Evolutionary conservation across 2,113 vertebrate genomes (phyloP).

Genomic region (Oxygymnocypris stewartii): DNA sequence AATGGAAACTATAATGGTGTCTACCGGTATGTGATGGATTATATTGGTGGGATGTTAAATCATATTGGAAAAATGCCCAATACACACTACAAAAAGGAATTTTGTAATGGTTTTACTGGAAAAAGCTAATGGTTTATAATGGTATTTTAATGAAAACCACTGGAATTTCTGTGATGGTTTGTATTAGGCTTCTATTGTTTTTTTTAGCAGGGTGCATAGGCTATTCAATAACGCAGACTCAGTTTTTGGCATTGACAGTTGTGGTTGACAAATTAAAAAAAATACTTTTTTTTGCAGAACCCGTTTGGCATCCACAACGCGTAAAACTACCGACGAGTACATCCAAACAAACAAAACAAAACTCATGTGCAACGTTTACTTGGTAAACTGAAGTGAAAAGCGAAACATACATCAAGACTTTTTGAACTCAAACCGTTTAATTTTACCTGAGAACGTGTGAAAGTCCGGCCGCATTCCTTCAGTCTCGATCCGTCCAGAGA

Average conservation of each 20-base stretch:
- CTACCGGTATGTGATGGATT: too few relatives aligned
- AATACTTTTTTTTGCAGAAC: neutral
- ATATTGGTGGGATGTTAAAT: too few relatives aligned
- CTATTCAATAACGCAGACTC: neutral
- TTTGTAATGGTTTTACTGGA: too few relatives aligned
- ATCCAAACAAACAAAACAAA: neutral
- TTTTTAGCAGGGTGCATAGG: neutral
- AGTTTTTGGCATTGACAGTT: neutral
- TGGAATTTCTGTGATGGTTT: too few relatives aligned
- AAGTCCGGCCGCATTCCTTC: neutral
- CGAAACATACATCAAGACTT: neutral
- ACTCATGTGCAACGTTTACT: neutral
- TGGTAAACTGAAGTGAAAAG: neutral
- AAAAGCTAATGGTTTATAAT: too few relatives aligned
- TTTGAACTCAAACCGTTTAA: neutral
- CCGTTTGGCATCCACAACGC: neutral
- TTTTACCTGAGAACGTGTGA: neutral
- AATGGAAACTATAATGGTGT: too few relatives aligned
- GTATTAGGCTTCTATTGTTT: too few relatives aligned
- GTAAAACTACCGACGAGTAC: neutral
- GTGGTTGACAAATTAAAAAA: neutral
- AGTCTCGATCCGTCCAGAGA: neutral
- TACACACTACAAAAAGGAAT: too few relatives aligned
- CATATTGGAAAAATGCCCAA: too few relatives aligned
- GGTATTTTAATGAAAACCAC: too few relatives aligned